Base-by-base conservation (phyloP, 2,797 vertebrate genomes). In the Sternotherus odoratus region DNA sequence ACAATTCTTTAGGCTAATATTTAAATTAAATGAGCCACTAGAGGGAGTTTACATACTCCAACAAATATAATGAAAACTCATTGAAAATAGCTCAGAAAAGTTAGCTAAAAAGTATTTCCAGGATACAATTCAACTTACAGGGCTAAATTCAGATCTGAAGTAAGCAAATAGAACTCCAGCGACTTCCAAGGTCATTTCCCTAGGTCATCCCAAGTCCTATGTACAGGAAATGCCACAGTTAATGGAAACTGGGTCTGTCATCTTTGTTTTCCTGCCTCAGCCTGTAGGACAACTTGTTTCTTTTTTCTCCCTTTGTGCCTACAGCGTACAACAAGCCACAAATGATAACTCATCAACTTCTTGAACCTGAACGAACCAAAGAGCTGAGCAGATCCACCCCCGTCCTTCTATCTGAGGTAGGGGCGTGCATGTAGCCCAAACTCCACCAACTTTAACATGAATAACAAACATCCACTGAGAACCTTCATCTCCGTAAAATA, bases 321-420 rank as follows among this genome's bases (percentile, higher is more conserved):
- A 30, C 89, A 98, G 97, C 97, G 1, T 98, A 98, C 89, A 97
- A 87, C 85, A 97, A 98, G 92, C 98, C 98, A 77, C 88, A 94
- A 79, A 79, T 95, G 91, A 92, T 95, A 91, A 80, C 89, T 23
- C 96, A 97, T 72, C 97, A 97, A 48, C 96, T 97, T 78, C 94
- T 98, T 79, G 98, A 98, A 81, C 97, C 97, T 15, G 96, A 97
- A 83, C 95, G 97, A 92, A 92, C 97, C 85, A 98, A 98, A 95
- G 97, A 98, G 6, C 93, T 98, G 91, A 98, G 97, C 94, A 97
- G 90, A 97, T 98, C 97, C 56, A 97, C 97, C 79, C 97, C 97
- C 69, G 79, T 97, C 74, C 93, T 98, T 66, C 83, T 97, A 23
- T 98, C 98, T 86, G 98, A 98, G 97, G 98, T 98, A 97, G 88